Conservation (phyloP, 2,113 vertebrate genomes). For the Isichthys henryi region DNA sequence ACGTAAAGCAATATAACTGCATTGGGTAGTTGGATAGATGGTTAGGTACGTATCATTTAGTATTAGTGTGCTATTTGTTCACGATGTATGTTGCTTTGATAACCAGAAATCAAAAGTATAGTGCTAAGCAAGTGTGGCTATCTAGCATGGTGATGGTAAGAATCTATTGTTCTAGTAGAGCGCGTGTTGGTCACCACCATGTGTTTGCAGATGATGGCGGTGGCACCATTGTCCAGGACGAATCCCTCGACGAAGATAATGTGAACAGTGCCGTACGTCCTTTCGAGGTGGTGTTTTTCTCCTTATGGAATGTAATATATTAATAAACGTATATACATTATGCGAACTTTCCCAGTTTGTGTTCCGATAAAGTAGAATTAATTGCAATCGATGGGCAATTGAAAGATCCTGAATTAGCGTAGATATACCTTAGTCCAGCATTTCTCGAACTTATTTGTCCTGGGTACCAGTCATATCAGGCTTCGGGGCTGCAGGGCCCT, state of each 20-base stretch:
- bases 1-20: neutral
- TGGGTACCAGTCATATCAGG: too few relatives aligned
- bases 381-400: too few relatives aligned
- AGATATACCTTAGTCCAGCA: neutral
- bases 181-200: too few relatives aligned
- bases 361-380: neutral
- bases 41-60: neutral
- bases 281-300: conserved; percentile 46
- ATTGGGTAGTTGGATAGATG: neutral
- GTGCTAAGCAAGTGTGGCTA: neutral
- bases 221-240: conserved; percentile 90
- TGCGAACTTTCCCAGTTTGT: neutral
- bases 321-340: neutral
- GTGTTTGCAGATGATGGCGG: conserved; percentile 83
- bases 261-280: conserved; percentile 63
- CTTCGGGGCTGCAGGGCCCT: too few relatives aligned
- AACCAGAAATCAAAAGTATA: too few relatives aligned
- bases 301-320: neutral
- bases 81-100: neutral
- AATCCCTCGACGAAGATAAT: conserved; percentile 78
- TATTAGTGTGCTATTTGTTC: neutral
- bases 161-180: too few relatives aligned
- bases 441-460: too few relatives aligned
- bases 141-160: neutral
- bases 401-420: neutral